These are phyloP conservation scores for Polia nebulosa DNA, from an alignment of 2,888 invertebrate species.

Conservation along the genomic window DNA sequence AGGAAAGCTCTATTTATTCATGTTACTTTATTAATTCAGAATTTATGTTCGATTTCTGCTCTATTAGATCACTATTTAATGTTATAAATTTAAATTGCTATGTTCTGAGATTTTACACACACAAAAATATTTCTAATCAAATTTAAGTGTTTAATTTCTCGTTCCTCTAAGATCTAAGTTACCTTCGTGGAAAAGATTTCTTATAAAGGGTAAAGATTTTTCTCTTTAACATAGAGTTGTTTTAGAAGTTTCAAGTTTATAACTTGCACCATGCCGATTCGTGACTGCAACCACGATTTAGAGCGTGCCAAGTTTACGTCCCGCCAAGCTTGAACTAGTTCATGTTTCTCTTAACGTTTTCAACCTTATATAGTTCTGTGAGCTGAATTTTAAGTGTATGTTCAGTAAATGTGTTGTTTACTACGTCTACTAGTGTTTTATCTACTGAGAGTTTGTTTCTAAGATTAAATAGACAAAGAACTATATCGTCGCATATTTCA, in stretches of 20 bases:
- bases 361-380: slow-evolving; percentile 63
- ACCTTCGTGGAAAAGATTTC: background rate
- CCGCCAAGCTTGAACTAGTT: slow-evolving; percentile 81
- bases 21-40: background rate
- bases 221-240: no score
- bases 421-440: slow-evolving; percentile 1
- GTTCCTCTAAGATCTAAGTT: background rate
- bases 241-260: slow-evolving; percentile 48
- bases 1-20: rapidly evolving
- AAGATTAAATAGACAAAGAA: background rate
- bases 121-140: background rate
- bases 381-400: slow-evolving; percentile 61
- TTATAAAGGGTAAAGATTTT: no score
- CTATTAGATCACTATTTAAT: background rate
- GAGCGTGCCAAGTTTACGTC: slow-evolving; percentile 81
- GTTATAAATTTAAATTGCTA: background rate
- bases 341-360: slow-evolving; percentile 74
- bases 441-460: background rate
- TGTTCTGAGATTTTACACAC: background rate
- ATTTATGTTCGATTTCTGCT: background rate
- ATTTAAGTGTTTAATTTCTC: background rate
- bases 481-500: background rate
- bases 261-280: slow-evolving; percentile 71
- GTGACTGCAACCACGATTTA: slow-evolving; percentile 80
- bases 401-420: slow-evolving; percentile 38